These are phyloP conservation scores for Adelges cooleyi DNA, from an alignment of 1,140 invertebrate genomes.

Conservation along the genomic window DNA sequence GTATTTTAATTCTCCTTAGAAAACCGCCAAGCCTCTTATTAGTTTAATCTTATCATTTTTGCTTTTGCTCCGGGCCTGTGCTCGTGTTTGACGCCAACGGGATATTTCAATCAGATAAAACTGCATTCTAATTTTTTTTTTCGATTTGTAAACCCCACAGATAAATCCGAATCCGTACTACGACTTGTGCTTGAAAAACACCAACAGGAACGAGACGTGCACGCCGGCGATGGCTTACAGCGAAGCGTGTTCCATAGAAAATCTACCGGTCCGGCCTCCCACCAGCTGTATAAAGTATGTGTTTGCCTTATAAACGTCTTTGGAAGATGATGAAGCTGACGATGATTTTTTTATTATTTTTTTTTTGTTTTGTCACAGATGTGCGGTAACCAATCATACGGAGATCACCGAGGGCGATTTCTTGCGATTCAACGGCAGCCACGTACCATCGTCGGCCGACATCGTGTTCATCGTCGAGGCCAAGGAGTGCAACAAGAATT, in stretches of 20 bases:
- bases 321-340: background rate
- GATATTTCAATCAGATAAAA: too few species aligned
- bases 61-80: too few species aligned
- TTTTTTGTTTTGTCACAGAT: background rate
- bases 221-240: slow-evolving; percentile 64
- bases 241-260: slow-evolving; percentile 55
- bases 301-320: background rate
- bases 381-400: background rate
- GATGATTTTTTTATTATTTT: background rate
- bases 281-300: slow-evolving; percentile 62
- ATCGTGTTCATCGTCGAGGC: slow-evolving; percentile 81
- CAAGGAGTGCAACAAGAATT: slow-evolving; percentile 62
- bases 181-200: slow-evolving; percentile 46
- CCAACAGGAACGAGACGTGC: slow-evolving; percentile 50
- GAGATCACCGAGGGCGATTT: slow-evolving; percentile 57
- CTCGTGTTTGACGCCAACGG: too few species aligned
- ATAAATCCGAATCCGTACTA: slow-evolving; percentile 51
- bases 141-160: too few species aligned
- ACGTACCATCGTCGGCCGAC: slow-evolving; percentile 57
- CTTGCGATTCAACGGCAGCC: slow-evolving; percentile 41
- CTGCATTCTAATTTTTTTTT: too few species aligned
- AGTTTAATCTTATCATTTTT: too few species aligned
- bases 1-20: too few species aligned
- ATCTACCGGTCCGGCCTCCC: slow-evolving; percentile 64
- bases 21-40: too few species aligned